Evolutionary conservation across 2,888 invertebrate genomes (phyloP).

Genomic region (Hydropsyche betteni): DNA sequence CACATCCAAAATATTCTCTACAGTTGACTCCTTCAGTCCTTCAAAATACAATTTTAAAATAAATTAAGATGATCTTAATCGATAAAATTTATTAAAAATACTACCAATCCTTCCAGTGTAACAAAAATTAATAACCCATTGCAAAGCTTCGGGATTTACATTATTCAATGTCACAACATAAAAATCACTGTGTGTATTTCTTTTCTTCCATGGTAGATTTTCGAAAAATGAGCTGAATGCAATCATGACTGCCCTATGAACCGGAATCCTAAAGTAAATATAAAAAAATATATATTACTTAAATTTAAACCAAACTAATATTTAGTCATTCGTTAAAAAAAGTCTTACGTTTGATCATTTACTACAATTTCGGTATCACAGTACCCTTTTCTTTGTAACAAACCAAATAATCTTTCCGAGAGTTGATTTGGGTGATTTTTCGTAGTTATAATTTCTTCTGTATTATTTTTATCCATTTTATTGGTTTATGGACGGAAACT

Average conservation of each 20-base stretch:
- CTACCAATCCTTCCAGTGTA: constrained; percentile 3
- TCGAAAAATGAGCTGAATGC: neutral
- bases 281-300: neutral
- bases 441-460: too few relatives aligned
- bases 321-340: too few relatives aligned
- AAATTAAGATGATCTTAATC: neutral
- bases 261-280: neutral
- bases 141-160: neutral
- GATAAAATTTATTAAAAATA: neutral
- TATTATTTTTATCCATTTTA: too few relatives aligned
- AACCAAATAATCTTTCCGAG: neutral
- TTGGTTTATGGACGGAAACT: too few relatives aligned
- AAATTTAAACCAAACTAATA: too few relatives aligned
- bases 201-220: neutral
- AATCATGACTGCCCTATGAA: constrained; percentile 8
- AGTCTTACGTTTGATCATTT: neutral
- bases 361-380: neutral
- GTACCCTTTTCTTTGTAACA: neutral
- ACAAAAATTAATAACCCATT: constrained; percentile 14
- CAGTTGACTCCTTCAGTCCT: neutral
- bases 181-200: neutral
- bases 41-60: neutral
- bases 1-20: neutral
- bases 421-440: too few relatives aligned
- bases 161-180: neutral